Percentiles rank a stretch among this genome's conserved stretches.
These are phyloP conservation scores for Smithornis capensis DNA, from an alignment of 2,113 vertebrate species.

Conservation along the genomic window DNA sequence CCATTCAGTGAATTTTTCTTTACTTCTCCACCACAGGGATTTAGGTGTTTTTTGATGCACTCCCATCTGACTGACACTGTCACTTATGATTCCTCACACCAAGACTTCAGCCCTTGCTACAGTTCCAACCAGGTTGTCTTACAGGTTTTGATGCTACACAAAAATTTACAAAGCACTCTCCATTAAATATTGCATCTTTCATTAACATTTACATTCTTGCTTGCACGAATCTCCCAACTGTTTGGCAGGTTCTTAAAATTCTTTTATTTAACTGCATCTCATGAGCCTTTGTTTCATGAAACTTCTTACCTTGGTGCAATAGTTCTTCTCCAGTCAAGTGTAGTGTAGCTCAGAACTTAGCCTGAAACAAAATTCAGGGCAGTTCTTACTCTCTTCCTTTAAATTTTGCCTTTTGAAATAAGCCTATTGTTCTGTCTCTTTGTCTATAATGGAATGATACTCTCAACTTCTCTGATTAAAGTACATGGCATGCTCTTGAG, in stretches of 20 bases:
- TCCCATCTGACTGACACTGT: not conserved
- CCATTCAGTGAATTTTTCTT: not conserved
- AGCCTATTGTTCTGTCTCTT: not conserved
- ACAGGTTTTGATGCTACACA: not conserved
- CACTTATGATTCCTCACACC: not conserved
- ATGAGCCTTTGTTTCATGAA: not conserved
- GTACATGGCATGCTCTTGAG: not conserved
- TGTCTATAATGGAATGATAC: not conserved
- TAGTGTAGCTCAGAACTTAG: not conserved
- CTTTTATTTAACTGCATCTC: not conserved
- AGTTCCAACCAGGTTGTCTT: not conserved
- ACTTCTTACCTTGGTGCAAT: not conserved
- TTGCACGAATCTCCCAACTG: not conserved
- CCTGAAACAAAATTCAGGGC: not conserved
- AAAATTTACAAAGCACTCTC: not conserved
- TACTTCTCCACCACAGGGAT: not conserved
- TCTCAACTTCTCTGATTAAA: conserved; percentile 5
- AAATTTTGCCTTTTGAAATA: not conserved
- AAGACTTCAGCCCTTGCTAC: not conserved
- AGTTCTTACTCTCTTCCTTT: not conserved
- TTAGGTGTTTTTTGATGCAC: not conserved
- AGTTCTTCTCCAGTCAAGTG: not conserved
- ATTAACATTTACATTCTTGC: not conserved
- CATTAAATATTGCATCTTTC: not conserved
- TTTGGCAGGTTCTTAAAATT: not conserved